Percentiles rank a stretch among this genome's conserved stretches.
Evolutionary conservation across 2,797 vertebrate genomes (phyloP).

Genomic region (Emys orbicularis): DNA sequence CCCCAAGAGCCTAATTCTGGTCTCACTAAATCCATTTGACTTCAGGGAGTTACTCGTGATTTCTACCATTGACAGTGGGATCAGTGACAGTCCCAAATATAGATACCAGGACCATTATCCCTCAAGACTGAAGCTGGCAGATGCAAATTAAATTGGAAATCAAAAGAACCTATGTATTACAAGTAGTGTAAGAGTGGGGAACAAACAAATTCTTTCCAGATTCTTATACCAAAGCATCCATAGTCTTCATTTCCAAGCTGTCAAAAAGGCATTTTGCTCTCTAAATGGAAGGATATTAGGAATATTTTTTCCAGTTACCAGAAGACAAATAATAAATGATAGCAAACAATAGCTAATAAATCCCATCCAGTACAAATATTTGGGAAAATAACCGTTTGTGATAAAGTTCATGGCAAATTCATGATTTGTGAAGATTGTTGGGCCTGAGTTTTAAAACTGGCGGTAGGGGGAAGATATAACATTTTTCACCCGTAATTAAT

Average conservation of each 20-base stretch:
- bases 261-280: neutral
- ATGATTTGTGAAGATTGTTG: fast-evolving
- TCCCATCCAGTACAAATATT: neutral
- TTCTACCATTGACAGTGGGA: constrained; percentile 9
- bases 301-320: neutral
- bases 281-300: neutral
- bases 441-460: neutral
- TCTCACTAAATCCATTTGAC: constrained; percentile 16
- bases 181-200: neutral
- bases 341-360: neutral
- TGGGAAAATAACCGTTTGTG: neutral
- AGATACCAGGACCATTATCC: constrained; percentile 23
- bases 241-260: neutral
- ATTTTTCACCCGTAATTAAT: neutral
- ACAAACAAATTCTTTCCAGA: neutral
- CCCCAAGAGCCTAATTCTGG: constrained; percentile 25
- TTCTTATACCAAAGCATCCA: neutral
- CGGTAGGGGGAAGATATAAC: neutral
- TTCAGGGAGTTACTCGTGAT: neutral
- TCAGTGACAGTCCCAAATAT: neutral
- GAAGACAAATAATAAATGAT: neutral
- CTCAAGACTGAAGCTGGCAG: constrained; percentile 11
- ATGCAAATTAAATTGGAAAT: constrained; percentile 10
- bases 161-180: neutral
- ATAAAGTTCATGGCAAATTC: constrained; percentile 23